Evolutionary conservation across 2,888 invertebrate species (phyloP), one percentile per base, ranked within the genome.

Genomic region (Aromia moschata): DNA sequence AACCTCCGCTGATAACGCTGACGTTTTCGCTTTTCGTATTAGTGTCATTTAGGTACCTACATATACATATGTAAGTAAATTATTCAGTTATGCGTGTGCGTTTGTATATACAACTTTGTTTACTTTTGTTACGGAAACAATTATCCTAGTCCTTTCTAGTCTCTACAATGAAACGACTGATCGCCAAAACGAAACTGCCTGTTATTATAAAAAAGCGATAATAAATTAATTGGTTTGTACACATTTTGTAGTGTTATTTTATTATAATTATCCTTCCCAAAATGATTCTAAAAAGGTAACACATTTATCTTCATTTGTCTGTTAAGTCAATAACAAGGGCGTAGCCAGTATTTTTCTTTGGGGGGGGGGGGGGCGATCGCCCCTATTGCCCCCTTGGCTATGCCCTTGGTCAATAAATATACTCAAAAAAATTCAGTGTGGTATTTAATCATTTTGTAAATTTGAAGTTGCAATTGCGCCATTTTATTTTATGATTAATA

Each of bases 91-190:
- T 47, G 33, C 36, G 36, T 47, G 30, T n/a, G 45, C 33, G 47
- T 16, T 36, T 47, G 36, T 47, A 47, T 37, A 47, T 18, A 14
- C 11, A 33, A 9, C 33, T 38, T 49, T 46, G 12, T 17, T 10
- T 38, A 49, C 25, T 53, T 53, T n/a, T 41, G 31, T 14, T 20
- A 12, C 17, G 14, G 4, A n/a, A 33, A 46, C 38, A 14, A 9
- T 41, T 41, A 14, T 10, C 18, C 41, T 41, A 12, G 16, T 41
- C 11, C 14, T 37, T 37, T 40, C 49, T 49, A 38, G 38, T 41
- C 31, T 30, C 17, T 52, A 16, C 30, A 52, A 41, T 52, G 4
- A 37, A 52, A 31, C 11, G 41, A 52, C 52, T 52, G 41, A 52
- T 31, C 30, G 52, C 30, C 16, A 41, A 31, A 5, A 18, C 17